Evolutionary conservation across 2,888 invertebrate genomes (phyloP).

Genomic region (Argyresthia albistria): DNA sequence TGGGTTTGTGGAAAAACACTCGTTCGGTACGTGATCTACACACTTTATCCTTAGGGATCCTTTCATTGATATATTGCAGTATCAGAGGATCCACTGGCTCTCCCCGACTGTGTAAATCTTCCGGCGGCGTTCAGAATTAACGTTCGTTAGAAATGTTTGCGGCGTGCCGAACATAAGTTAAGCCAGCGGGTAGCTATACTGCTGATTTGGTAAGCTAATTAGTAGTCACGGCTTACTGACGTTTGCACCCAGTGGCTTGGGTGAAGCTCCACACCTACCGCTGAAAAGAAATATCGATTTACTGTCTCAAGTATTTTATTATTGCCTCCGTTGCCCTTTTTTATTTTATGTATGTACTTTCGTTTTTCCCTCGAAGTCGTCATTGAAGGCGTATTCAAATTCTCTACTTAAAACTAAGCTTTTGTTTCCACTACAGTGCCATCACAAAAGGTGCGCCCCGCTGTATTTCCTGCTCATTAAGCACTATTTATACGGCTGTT

Average conservation of each 20-base stretch:
- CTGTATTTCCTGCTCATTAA: neutral
- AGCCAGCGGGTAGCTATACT: neutral
- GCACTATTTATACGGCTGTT: neutral
- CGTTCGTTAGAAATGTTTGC: constrained; percentile 37
- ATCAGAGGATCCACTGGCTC: constrained; percentile 18
- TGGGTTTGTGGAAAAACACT: constrained; percentile 48
- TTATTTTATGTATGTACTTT: too few relatives aligned
- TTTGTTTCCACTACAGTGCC: too few relatives aligned
- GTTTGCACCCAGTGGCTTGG: neutral
- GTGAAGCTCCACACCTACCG: neutral
- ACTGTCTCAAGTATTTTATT: too few relatives aligned
- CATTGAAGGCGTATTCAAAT: too few relatives aligned
- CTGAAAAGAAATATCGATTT: too few relatives aligned
- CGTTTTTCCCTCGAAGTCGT: too few relatives aligned
- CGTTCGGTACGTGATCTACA: constrained; percentile 49
- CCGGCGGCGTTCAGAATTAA: constrained; percentile 32
- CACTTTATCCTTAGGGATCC: constrained; percentile 35
- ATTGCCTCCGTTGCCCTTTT: too few relatives aligned
- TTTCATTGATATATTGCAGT: constrained; percentile 48
- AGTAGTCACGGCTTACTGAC: neutral
- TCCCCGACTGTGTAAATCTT: constrained; percentile 39
- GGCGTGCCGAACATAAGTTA: neutral
- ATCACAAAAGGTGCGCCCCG: too few relatives aligned
- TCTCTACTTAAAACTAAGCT: too few relatives aligned
- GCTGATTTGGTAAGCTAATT: neutral